Percentiles rank a stretch among this genome's conserved stretches.
Conservation (phyloP, 1,140 invertebrate species). For the Heliconius congener region DNA sequence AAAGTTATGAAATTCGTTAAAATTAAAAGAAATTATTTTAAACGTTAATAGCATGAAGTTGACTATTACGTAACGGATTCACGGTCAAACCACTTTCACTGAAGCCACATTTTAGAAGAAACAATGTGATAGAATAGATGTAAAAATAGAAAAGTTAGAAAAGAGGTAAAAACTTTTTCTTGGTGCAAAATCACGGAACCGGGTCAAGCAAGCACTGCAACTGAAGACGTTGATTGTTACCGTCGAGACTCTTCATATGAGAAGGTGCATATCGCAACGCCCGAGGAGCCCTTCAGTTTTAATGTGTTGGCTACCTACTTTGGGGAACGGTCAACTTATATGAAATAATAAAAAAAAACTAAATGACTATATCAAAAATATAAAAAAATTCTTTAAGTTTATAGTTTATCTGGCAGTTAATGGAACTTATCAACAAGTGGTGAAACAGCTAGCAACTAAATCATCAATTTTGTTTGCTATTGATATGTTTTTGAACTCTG, state of each 20-base stretch:
- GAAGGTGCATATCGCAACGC: conserved; percentile 21
- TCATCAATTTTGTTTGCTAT: no score
- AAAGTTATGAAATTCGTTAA: background rate
- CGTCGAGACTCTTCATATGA: conserved; percentile 18
- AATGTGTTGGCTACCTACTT: conserved; percentile 3
- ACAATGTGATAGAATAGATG: conserved; percentile 20
- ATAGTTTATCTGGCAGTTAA: no score
- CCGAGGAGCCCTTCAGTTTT: conserved; percentile 2
- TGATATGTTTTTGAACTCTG: no score
- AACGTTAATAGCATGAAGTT: background rate
- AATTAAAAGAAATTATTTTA: background rate
- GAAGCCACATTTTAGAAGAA: background rate
- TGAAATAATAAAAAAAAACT: background rate
- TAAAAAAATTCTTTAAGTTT: no score
- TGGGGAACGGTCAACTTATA: background rate
- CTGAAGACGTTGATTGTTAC: conserved; percentile 30
- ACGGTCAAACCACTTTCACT: conserved; percentile 11
- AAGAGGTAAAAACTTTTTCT: conserved; percentile 21
- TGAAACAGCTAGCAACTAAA: no score
- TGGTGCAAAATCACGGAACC: conserved; percentile 15
- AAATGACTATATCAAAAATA: no score
- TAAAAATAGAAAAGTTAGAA: conserved; percentile 21
- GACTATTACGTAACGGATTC: background rate
- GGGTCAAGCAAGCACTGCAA: conserved; percentile 29
- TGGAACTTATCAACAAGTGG: no score